Base-by-base conservation (phyloP, 2,113 vertebrate genomes). In the Castor canadensis region DNA sequence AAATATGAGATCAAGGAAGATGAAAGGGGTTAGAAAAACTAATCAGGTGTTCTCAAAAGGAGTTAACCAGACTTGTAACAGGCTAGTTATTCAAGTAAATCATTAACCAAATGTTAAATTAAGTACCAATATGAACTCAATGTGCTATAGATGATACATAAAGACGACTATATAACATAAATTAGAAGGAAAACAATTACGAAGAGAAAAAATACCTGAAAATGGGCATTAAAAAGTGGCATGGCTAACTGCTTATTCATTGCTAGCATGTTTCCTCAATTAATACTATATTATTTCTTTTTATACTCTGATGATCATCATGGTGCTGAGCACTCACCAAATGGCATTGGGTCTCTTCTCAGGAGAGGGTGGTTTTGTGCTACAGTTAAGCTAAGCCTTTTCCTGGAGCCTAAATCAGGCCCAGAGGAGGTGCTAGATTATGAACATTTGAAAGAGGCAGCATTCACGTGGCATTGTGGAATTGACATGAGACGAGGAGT, bases 31-130 rank as follows among this genome's bases (percentile, higher is more conserved):
- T 89, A 43, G 60, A 79, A 93, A 89, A 81, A 45, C 89, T 26
- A 89, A 76, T 76, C 35, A 45, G 20, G 24, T 38, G 17, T n/a
- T 60, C 13, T 89, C 47, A 94, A 87, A 66, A 94, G 67, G 62
- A 92, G 24, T 54, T 67, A 26, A 6, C 56, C 32, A 89, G 12
- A 83, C 17, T 83, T 73, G 81, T 22, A 16, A 47, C 30, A 82
- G 95, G 87, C 28, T 75, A 83, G 28, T 92, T 66, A 54, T n/a
- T 72, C 3, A 60, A 47, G 82, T 80, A 64, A 84, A 43, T 84
- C 8, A 45, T 20, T 89, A 52, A 66, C 72, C 9, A 66, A 45
- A 89, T 81, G 82, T 71, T 72, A 91, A 89, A 45, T 71, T 89
- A 91, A 79, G 40, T 32, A 58, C 5, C 43, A 82, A 1, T 77